Base-by-base conservation (phyloP, 1,140 invertebrate species). In the Drosophila gunungcola region DNA sequence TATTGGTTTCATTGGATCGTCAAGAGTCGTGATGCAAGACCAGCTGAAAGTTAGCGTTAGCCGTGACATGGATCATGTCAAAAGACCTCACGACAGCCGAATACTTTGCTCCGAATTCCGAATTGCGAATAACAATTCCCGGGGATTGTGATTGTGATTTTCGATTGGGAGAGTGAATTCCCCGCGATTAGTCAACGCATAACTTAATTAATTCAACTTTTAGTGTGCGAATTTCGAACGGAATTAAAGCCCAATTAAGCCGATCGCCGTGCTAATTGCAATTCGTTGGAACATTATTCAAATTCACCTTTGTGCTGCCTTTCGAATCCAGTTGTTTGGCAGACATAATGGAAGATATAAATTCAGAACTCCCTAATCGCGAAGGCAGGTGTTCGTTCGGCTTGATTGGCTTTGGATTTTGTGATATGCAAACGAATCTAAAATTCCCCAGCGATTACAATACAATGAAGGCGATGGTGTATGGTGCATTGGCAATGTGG, bases 371-470 rank as follows among this genome's bases (percentile, higher is more conserved):
- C 42, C 48, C 56, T 13, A 52, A 53, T 55, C 45, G 32, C 36
- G 13, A 32, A 49, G 34, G 11, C 70, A 75, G 72, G 73, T 76
- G 72, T 75, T 76, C 72, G 72, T 75, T 76, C 72, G 36, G 73
- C 61, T 49, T 64, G 51, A 63, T 74, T 74, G 39, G 41, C 38
- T 57, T 74, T 74, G 39, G 41, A 32, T 57, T n/a, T 52, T 5
- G 16, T 49, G 64, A 70, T 57, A 70, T 70, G 64, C 51, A 49
- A 42, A 27, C 43, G n/a, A 49, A 25, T 48, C 27, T 46, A 4
- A 16, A 72, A 38, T 48, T 68, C 49, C 49, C 49, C 29, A 12
- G 11, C 29, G n/a, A 36, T 48, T 41, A 63, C 34, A 74, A 55
- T 73, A 49, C 21, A 60, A 70, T 51, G 3, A n/a, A 13, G 3